Base-by-base conservation (phyloP, 2,797 vertebrate genomes). In the Paedocypris micromegethes region DNA sequence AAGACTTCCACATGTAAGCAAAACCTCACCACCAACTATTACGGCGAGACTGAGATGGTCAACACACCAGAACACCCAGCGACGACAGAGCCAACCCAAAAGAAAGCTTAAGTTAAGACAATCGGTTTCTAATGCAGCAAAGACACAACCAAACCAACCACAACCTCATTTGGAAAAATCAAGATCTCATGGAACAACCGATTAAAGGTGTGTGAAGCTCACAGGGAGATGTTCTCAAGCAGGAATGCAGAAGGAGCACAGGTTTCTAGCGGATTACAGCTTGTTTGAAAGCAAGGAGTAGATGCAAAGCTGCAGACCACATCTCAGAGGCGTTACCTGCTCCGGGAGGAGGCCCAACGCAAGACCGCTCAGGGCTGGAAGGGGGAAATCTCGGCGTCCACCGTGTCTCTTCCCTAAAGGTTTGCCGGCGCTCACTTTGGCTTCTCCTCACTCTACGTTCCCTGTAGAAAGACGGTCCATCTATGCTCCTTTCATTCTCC, bases 251-350 rank as follows among this genome's bases (percentile, higher is more conserved):
- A 23, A 48, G 61, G 43, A 41, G 43, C 9, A 8, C n/a, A 4
- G 23, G 23, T 23, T 48, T 49, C 23, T 49, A 44, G 5, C 67
- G 49, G 57, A 75, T 66, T 63, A 70, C 77, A 67, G 72, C 62
- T 76, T 59, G 77, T 59, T 70, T 8, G n/a, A 59, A 51, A 72
- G 51, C 70, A 64, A 56, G 46, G 5, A 83, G 53, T 72, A 49
- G 58, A 75, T 4, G 47, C 8, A 78, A 63, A 9, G 50, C 40
- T 23, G 47, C 53, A 52, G 23, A 23, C 70, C 81, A 75, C 77
- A 69, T 23, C 23, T 23, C 64, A 69, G 53, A 59, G 48, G 58
- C 49, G 79, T 90, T 90, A 90, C 89, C 90, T 90, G 86, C 79
- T 79, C 82, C 79, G 77, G 76, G 9, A 52, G 81, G 76, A 62